Evolutionary conservation across 2,888 invertebrate species (phyloP), one percentile per base, ranked within the genome.

Genomic region (Watsonalla binaria): DNA sequence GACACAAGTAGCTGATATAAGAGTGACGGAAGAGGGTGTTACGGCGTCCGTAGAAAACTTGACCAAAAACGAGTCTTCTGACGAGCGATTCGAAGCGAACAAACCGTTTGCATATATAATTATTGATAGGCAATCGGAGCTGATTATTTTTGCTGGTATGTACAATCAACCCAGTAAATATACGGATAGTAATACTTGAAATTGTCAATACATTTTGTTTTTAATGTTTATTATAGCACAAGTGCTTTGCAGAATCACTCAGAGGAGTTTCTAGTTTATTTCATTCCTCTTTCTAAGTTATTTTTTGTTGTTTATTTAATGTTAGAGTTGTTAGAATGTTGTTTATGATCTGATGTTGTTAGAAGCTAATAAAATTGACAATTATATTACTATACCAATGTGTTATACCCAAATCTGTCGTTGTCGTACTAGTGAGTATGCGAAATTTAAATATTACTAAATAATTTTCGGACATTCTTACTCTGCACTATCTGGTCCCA

Each of bases 61-160:
- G 11, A 42, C 11, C 45, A 52, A 80, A 6, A 58, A 77, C 0
- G 53, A 51, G 5, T 61, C 65, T 33, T 55, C 63, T 15, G 61
- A 60, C 4, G 56, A 60, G 37, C 64, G 77, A 4, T 87, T 86
- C 52, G 54, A 60, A 11, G 84, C 69, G 0, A 73, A 87, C 53
- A 72, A 57, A 46, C 84, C 87, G 0, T 88, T 87, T 45, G 82
- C 70, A 0, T 87, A 71, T 49, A 71, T 84, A 55, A 62, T 87
- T 42, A 74, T 82, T 1, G 82, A 87, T 61, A 83, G 59, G 59
- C 59, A 53, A 34, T 80, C 80, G 0, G 79, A 86, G 35, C 71
- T 84, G 6, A 82, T 87, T 47, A 54, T 86, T 6, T 86, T 80
- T 37, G 82, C 81, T 54, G 87, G 87, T 35, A 71, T 75, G 45